Base-by-base conservation (phyloP, 30 jellyfish, hydroid and myxozoan species). In the Hydractinia echinata region DNA sequence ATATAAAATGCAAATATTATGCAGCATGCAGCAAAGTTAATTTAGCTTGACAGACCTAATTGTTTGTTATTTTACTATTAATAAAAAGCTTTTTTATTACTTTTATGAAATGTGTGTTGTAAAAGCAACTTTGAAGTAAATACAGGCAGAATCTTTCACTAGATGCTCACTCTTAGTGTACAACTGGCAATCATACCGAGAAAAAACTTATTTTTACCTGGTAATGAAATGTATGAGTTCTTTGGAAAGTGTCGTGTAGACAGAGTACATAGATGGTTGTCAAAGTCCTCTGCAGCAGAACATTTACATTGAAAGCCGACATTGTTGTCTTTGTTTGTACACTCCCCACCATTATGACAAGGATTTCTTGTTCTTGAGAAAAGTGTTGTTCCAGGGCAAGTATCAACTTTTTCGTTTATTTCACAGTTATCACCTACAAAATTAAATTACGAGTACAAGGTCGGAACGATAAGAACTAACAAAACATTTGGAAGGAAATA, bases 211-310 rank as follows among this genome's bases (percentile, higher is more conserved):
- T 30, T 30, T 30, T 10, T 15, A 73, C 89, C 79, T 7, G 52
- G 58, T 72, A 94, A 73, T 0, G 97, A 69, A 11, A 88, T 76
- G 73, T 82, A 88, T 9, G 97, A 79, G 20, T 87, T 89, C 10
- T 87, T 81, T 13, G 82, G 86, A 62, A 94, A 94, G 80, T 76
- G 70, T 68, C 97, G 68, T 11, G 96, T 88, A n/a, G 95, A 88
- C 11, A 81, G 81, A 51, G 92, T 89, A 78, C 99, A 94, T 16
- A 82, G 52, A 8, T 82, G 71, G 11, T 89, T 87, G 58, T 82
- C 79, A 3, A 78, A 85, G 5, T 30, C 61, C 7, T 67, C 68
- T 55, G 53, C 50, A 15, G 78, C 87, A 3, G 86, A 73, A 76
- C 98, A 92, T 10, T 18, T 61, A 51, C 98, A 92, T 55, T 76